These are phyloP conservation scores for Philypnodon macrostomus DNA, from an alignment of 2,797 vertebrate genomes.

Conservation along the genomic window DNA sequence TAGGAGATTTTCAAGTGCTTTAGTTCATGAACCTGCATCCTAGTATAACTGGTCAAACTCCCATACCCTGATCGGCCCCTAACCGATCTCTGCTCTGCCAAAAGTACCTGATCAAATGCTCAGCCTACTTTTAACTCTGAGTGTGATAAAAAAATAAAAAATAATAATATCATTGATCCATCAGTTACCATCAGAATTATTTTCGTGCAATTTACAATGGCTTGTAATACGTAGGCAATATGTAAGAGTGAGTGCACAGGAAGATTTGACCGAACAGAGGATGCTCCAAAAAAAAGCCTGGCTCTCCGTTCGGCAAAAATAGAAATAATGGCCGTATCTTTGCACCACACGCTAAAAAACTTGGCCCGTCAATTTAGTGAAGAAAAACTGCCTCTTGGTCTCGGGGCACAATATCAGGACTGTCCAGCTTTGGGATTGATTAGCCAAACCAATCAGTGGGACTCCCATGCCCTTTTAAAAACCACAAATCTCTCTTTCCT, in stretches of 20 bases:
- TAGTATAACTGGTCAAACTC: too few relatives aligned
- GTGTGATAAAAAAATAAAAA: too few relatives aligned
- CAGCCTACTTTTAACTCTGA: too few relatives aligned
- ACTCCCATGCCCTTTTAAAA: slow-evolving; percentile 56
- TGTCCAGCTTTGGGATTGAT: slow-evolving; percentile 48
- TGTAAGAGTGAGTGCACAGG: too few relatives aligned
- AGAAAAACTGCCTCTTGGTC: slow-evolving; percentile 34
- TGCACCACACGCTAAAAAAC: slow-evolving; percentile 28
- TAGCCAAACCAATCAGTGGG: slow-evolving; percentile 39
- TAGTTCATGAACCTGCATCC: too few relatives aligned
- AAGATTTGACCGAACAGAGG: slow-evolving; percentile 38
- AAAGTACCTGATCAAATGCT: too few relatives aligned
- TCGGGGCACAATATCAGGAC: slow-evolving; percentile 40
- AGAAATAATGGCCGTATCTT: slow-evolving; percentile 36
- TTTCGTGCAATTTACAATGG: slow-evolving; percentile 27
- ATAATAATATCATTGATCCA: too few relatives aligned
- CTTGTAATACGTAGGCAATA: too few relatives aligned
- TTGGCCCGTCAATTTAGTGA: slow-evolving; percentile 36
- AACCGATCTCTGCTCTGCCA: too few relatives aligned
- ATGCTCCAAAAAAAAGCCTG: slow-evolving; percentile 42
- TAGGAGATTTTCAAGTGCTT: too few relatives aligned
- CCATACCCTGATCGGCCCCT: too few relatives aligned
- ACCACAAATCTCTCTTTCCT: slow-evolving; percentile 56
- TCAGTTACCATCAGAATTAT: too few relatives aligned
- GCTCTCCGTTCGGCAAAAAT: slow-evolving; percentile 15